Base-by-base conservation (phyloP, 2,888 invertebrate genomes). In the Andrena hattorfiana region DNA sequence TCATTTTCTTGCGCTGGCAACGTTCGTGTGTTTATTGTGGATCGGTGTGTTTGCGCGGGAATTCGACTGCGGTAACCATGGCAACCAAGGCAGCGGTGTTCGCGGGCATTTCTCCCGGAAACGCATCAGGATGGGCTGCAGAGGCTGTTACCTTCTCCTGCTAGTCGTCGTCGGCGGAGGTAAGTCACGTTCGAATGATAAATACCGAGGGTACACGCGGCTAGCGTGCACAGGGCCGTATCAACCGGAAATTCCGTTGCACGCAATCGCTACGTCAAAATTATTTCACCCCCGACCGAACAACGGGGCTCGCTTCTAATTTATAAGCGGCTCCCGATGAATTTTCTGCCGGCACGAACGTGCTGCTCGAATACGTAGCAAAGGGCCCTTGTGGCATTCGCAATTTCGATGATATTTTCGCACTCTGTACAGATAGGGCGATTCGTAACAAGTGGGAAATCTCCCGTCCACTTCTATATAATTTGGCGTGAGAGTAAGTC, bases 171-270 rank as follows among this genome's bases (percentile, higher is more conserved):
- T 80, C 79, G 84, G 77, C 81, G 63, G 70, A 85, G 83, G 87
- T 87, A 85, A 89, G 90, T 88, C 88, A 91, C 89, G 88, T 90
- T 88, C 87, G 68, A 86, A 87, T 91, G 87, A 91, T 90, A 91
- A 90, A 91, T 91, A 90, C 85, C 83, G 74, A 60, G 74, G 77
- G 74, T 83, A 85, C 84, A 83, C 74, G 85, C 78, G 75, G 78
- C 68, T 79, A 48, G 76, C 78, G 71, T 77, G 80, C 77, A 10
- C 77, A 71, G 74, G 75, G 60, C 66, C 48, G 76, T 81, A 81
- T 69, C 63, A 74, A 83, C 74, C 26, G 20, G 42, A 35, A 54
- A 48, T 62, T 49, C 56, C 56, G 1, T 35, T 23, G 51, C 60
- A 67, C 30, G 66, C 66, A 60, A 73, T 23, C 54, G 26, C 4